A percentile compares a stretch with the other conserved stretches of the same genome.
These are phyloP conservation scores for Drosophila ficusphila DNA, from an alignment of 1,140 invertebrate species.

Conservation along the genomic window DNA sequence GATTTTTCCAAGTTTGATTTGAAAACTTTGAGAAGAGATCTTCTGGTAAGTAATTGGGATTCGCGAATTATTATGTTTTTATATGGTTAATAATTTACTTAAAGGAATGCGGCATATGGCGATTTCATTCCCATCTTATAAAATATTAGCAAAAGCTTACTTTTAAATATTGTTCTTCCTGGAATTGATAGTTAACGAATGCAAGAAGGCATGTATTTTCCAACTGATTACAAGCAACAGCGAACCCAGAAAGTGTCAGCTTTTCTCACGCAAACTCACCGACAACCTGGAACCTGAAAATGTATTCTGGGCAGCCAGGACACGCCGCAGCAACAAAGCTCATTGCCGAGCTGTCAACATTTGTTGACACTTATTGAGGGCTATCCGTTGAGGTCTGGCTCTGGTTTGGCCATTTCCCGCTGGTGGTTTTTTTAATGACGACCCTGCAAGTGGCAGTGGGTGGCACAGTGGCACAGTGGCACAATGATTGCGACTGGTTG, in stretches of 20 bases:
- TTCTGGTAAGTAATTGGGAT: too few relatives aligned
- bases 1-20: too few relatives aligned
- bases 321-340: not conserved
- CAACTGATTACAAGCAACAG: not conserved
- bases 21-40: too few relatives aligned
- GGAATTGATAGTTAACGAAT: not conserved
- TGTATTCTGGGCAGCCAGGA: not conserved
- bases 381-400: conserved; percentile 47
- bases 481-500: not conserved
- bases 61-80: too few relatives aligned
- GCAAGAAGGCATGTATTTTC: not conserved
- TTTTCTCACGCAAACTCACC: not conserved
- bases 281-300: not conserved
- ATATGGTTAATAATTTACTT: too few relatives aligned
- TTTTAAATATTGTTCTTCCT: too few relatives aligned
- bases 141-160: too few relatives aligned
- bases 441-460: conserved; percentile 10
- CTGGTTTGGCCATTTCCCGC: conserved; percentile 37
- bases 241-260: not conserved
- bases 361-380: conserved; percentile 73
- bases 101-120: too few relatives aligned
- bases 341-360: conserved; percentile 34
- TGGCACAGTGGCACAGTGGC: not conserved
- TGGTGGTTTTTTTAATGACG: conserved; percentile 58
- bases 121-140: too few relatives aligned